Evolutionary conservation across 2,113 vertebrate species (phyloP), one percentile per base, ranked within the genome.

Genomic region (Murina feae): DNA sequence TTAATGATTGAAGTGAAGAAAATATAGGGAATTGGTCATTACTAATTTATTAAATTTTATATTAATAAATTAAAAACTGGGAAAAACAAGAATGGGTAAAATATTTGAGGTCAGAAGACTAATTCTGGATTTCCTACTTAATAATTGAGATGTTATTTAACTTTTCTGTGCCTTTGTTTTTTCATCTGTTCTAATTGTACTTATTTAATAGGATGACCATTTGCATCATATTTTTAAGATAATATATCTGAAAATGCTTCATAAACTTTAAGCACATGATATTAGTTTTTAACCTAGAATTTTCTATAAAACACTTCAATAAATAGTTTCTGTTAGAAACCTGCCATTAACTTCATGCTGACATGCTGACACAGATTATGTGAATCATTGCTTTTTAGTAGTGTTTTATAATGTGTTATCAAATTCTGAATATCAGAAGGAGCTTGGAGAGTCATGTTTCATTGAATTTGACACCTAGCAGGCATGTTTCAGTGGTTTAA

Each of bases 261-360:
- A 66, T 93, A 53, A 93, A 74, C 35, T 63, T 6, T 42, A 86
- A 71, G 9, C 49, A 72, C 17, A 21, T 44, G 68, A 82, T 88
- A 81, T 25, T 83, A 53, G 14, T 21, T 93, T 95, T 72, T 86
- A 92, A 68, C 86, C 28, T 88, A 93, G 72, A 92, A 78, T 93
- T 92, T 75, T 35, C 18, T 79, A 0, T 47, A 88, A 63, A 87
- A 86, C 16, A 42, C 51, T 60, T 91, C 0, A 87, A 60, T 71
- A 92, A 90, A 74, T 93, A 90, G 63, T 20, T 92, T 96, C 82
- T 69, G 6, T 79, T 94, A 94, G 91, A 63, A 82, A 94, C 30
- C 42, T 85, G 63, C 74, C 9, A 6, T 71, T 87, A 88, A 82
- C 55, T 78, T 28, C 21, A 44, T 93, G 60, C n/a, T n/a, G 44